Evolutionary conservation across 2,113 vertebrate genomes (phyloP).

Genomic region (Ploceus nigricollis): DNA sequence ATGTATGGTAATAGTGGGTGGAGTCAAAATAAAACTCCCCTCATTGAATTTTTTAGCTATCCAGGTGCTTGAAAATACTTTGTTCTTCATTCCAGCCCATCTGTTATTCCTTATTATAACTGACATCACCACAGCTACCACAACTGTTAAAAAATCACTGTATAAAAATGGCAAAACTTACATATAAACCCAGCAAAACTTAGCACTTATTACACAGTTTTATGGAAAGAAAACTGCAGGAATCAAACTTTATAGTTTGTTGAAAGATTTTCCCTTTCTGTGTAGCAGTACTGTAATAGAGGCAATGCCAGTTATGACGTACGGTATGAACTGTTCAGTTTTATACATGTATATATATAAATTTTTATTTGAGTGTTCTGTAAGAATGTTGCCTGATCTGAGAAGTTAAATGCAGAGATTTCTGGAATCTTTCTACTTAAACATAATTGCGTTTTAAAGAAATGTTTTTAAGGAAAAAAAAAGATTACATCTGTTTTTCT

Average conservation of each 20-base stretch:
- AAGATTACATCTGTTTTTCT: neutral
- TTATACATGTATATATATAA: neutral
- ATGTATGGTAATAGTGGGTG: neutral
- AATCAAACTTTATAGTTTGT: slow-evolving; percentile 48
- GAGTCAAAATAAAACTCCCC: neutral
- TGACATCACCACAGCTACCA: slow-evolving; percentile 44
- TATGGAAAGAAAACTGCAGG: slow-evolving; percentile 47
- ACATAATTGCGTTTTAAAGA: neutral
- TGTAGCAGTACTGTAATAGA: neutral
- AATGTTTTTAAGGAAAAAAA: neutral
- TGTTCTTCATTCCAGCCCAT: slow-evolving; percentile 43
- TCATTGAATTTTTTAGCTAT: neutral
- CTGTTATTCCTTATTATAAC: slow-evolving; percentile 32
- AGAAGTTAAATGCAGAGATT: neutral
- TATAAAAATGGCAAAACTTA: slow-evolving; percentile 50
- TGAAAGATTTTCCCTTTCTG: slow-evolving; percentile 44
- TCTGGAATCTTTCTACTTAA: neutral
- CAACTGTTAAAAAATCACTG: slow-evolving; percentile 10
- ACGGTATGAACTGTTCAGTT: neutral
- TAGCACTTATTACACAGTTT: slow-evolving; percentile 20
- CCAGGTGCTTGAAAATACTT: slow-evolving; percentile 43
- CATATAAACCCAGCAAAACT: slow-evolving; percentile 13
- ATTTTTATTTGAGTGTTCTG: slow-evolving; percentile 13
- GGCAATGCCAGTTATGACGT: neutral
- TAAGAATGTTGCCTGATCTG: neutral